Base-by-base conservation (phyloP, 2,888 invertebrate species). In the Chrysomela aeneicollis region DNA sequence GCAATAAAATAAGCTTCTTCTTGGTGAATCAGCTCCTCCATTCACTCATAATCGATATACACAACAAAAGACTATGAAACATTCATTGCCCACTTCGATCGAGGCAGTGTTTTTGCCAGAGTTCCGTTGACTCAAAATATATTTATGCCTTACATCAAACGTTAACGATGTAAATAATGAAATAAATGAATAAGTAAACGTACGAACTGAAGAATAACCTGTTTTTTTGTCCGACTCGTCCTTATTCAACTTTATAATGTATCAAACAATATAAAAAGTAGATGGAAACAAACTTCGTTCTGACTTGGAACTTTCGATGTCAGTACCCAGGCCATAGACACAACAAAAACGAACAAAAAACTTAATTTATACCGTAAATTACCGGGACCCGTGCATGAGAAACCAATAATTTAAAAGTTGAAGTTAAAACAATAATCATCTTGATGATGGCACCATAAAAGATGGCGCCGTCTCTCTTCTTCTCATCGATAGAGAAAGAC, bases 361-460 rank as follows among this genome's bases (percentile, higher is more conserved):
- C 53, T 52, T 61, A 66, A 66, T 66, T 66, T 66, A 66, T 66
- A 61, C 61, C 54, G 59, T 60, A 61, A 54, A 61, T 61, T 66
- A 66, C 53, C 63, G 53, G 53, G 64, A 30, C 52, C 60, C 66
- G 63, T 67, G 67, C 63, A 70, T 67, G 66, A 67, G 66, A 70
- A 70, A 60, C 63, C 66, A 63, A 66, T 66, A 66, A 66, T 63
- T 61, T 67, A 64, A 71, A 68, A 67, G 54, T 67, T 68, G 68
- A 68, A 68, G 64, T 67, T 62, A 68, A 68, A 67, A 71, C 67
- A 67, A 71, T 67, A 62, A 61, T 55, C 61, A 67, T 64, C 64
- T 64, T 63, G 68, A 66, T 67, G 68, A 70, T 68, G 66, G 68
- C 60, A 61, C 59, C 57, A 66, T 67, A 59, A 63, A 63, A 53